Conservation (phyloP, 2,113 vertebrate genomes). For the Astur gentilis region DNA sequence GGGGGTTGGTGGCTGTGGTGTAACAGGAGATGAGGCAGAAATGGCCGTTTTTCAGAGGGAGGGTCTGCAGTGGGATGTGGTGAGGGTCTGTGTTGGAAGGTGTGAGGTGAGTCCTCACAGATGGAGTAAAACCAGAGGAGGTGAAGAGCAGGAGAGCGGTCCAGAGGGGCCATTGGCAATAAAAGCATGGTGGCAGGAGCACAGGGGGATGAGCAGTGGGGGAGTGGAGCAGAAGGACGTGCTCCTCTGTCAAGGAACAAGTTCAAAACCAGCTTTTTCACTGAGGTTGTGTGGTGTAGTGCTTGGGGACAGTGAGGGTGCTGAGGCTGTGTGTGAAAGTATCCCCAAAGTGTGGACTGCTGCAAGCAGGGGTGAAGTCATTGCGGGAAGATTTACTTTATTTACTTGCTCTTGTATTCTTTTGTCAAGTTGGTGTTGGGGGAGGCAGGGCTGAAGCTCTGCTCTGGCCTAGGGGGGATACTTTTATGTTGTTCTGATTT, state of each 20-base stretch:
- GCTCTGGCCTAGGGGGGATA: background rate
- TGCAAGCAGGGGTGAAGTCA: fast-evolving
- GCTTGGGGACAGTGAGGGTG: background rate
- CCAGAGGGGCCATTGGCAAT: background rate
- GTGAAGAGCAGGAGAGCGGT: background rate
- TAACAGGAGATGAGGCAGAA: background rate
- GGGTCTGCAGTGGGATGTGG: background rate
- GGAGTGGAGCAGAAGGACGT: background rate
- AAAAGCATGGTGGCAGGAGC: no score
- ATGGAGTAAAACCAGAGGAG: no score
- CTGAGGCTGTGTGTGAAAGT: background rate
- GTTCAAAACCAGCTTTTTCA: background rate
- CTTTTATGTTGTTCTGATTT: background rate
- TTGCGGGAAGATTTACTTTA: no score
- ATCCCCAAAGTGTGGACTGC: background rate
- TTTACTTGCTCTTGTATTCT: background rate
- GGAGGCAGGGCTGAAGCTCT: background rate
- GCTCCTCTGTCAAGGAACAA: fast-evolving
- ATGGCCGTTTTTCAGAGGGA: background rate
- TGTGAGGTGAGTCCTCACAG: background rate
- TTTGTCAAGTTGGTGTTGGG: background rate
- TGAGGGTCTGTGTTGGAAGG: no score
- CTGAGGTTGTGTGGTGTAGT: fast-evolving
- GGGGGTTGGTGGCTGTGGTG: background rate
- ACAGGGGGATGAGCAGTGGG: no score